phyloP scores from a whole-genome alignment of 2,113 vertebrate species.

The Coptodon rendalli region DNA sequence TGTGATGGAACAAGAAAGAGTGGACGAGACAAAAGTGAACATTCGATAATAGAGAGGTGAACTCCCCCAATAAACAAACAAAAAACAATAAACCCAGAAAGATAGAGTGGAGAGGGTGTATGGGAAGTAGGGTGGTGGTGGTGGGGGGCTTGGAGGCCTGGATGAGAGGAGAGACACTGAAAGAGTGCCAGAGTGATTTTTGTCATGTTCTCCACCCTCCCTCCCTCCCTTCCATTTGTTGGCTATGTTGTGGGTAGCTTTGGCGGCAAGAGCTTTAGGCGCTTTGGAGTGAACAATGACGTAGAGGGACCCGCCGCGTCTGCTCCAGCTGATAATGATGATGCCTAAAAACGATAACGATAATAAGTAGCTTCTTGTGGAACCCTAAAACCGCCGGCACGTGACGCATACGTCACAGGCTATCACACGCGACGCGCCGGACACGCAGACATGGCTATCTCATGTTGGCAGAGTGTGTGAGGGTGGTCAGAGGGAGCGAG shows the following conservation, averaged over 20 bases:
- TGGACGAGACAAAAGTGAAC: constrained; percentile 44
- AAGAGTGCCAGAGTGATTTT: constrained; percentile 65
- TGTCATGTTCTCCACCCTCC: constrained; percentile 26
- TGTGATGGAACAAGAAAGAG: constrained; percentile 40
- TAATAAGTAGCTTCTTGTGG: constrained; percentile 66
- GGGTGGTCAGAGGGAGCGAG: constrained; percentile 19
- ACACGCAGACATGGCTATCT: constrained; percentile 55
- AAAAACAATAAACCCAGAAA: background rate
- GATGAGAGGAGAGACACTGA: constrained; percentile 49
- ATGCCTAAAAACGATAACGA: constrained; percentile 66
- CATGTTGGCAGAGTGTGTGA: constrained; percentile 43
- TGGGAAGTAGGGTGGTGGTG: background rate
- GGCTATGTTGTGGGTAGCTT: constrained; percentile 55
- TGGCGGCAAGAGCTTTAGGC: constrained; percentile 45
- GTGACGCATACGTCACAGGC: constrained; percentile 50
- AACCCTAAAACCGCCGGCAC: constrained; percentile 48
- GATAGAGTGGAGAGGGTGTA: background rate
- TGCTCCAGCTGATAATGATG: constrained; percentile 72
- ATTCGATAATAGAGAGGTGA: constrained; percentile 46
- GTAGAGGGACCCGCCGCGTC: constrained; percentile 62
- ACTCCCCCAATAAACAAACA: background rate
- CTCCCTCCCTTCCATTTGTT: constrained; percentile 30
- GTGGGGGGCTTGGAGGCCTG: constrained; percentile 15
- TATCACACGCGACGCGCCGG: constrained; percentile 54
- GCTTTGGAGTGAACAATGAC: constrained; percentile 55